Evolutionary conservation across 2,797 vertebrate genomes (phyloP).

Genomic region (Macropodus opercularis): DNA sequence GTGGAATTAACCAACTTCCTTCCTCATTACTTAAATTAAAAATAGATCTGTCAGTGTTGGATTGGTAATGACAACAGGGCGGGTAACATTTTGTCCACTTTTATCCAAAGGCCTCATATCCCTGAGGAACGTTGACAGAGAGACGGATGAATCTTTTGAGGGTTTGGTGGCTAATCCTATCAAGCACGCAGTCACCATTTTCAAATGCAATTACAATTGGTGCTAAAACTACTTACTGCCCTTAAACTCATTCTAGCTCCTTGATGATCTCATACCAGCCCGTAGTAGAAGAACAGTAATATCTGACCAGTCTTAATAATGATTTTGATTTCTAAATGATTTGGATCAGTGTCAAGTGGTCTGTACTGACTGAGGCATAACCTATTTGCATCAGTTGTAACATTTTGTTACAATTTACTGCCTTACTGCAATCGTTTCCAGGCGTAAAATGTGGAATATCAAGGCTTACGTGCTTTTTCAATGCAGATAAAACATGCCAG

Average conservation of each 20-base stretch:
- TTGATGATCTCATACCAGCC: slow-evolving; percentile 42
- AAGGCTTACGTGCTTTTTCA: slow-evolving; percentile 1
- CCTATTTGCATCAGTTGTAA: background rate
- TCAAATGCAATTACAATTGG: slow-evolving; percentile 73
- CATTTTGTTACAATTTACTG: background rate
- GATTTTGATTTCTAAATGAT: background rate
- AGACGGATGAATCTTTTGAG: slow-evolving; percentile 77
- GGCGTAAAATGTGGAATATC: slow-evolving; percentile 1
- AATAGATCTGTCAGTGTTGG: slow-evolving; percentile 73
- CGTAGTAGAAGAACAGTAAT: slow-evolving; percentile 19
- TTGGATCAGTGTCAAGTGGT: background rate
- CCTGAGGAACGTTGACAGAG: slow-evolving; percentile 72
- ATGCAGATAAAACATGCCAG: background rate
- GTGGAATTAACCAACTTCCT: slow-evolving; percentile 76
- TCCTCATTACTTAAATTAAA: slow-evolving; percentile 74
- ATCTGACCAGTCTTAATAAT: slow-evolving; percentile 17
- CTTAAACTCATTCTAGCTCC: slow-evolving; percentile 55
- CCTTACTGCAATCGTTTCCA: background rate
- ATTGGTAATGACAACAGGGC: slow-evolving; percentile 76
- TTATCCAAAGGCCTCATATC: slow-evolving; percentile 72
- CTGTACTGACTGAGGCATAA: background rate
- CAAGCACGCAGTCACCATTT: slow-evolving; percentile 71
- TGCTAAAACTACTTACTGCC: slow-evolving; percentile 62
- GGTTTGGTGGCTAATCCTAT: slow-evolving; percentile 77
- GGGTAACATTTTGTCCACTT: slow-evolving; percentile 63